phyloP scores from a whole-genome alignment of 2,888 invertebrate species.

The Sinopyrophorus schimmeli region DNA sequence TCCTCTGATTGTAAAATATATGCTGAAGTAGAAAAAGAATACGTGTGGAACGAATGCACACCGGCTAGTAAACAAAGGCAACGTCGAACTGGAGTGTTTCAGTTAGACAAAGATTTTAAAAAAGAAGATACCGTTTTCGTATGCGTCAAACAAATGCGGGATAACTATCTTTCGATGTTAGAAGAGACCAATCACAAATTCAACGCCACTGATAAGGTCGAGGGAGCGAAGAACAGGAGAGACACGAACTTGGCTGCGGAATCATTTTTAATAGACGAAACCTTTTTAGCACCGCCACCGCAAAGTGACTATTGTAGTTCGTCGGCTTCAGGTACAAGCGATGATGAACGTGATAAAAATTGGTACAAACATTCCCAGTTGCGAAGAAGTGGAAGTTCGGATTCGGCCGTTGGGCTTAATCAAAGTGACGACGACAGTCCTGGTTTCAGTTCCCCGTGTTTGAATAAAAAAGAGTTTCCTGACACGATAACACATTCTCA shows the following conservation, averaged over 20 bases:
- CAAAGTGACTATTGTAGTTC: constrained; percentile 53
- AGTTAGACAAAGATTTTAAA: constrained; percentile 35
- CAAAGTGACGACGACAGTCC: constrained; percentile 57
- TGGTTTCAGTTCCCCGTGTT: constrained; percentile 12
- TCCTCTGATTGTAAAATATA: constrained; percentile 11
- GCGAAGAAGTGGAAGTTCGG: constrained; percentile 57
- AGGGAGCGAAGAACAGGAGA: background rate
- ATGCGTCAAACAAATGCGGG: constrained; percentile 48
- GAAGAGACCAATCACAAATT: constrained; percentile 43
- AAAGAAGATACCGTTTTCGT: constrained; percentile 40
- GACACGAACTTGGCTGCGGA: constrained; percentile 12
- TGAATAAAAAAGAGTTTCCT: constrained; percentile 15
- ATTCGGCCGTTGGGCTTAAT: constrained; percentile 55
- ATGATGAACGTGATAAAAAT: constrained; percentile 48
- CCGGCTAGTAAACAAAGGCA: constrained; percentile 37
- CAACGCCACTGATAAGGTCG: constrained; percentile 19
- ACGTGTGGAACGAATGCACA: constrained; percentile 19
- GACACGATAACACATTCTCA: constrained; percentile 3
- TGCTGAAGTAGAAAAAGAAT: too few relatives aligned
- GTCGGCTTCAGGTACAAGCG: constrained; percentile 49
- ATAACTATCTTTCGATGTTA: constrained; percentile 48
- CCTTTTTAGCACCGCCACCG: constrained; percentile 46
- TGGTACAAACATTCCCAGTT: constrained; percentile 43
- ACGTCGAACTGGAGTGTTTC: constrained; percentile 49
- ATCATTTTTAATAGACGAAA: constrained; percentile 31